phyloP scores from a whole-genome alignment of 2,888 invertebrate species.

The Thyatira batis region DNA sequence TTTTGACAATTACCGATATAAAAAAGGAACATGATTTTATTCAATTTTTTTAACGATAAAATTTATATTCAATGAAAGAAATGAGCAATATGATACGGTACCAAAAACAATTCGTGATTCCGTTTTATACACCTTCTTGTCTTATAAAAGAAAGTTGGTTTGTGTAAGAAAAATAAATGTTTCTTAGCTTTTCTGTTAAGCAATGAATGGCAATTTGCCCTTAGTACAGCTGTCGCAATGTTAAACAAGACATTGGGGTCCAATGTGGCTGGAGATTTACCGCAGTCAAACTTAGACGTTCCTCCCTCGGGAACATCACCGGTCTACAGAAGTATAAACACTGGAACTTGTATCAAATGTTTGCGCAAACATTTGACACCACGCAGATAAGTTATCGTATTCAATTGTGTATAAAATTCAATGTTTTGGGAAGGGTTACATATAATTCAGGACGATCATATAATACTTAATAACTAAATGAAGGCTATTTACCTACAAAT shows the following conservation, averaged over 20 bases:
- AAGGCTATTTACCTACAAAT: no score
- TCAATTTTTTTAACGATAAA: no score
- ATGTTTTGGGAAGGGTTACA: background rate
- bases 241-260: constrained; percentile 58
- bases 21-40: no score
- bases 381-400: background rate
- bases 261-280: constrained; percentile 57
- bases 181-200: background rate
- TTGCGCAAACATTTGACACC: constrained; percentile 3
- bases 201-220: constrained; percentile 48
- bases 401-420: background rate
- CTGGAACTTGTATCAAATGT: constrained; percentile 5
- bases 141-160: background rate
- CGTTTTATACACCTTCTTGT: background rate
- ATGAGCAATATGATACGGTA: no score
- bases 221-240: constrained; percentile 44
- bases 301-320: constrained; percentile 39
- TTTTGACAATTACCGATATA: no score
- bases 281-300: constrained; percentile 64
- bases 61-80: no score
- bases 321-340: constrained; percentile 23
- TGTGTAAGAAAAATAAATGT: background rate
- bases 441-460: background rate
- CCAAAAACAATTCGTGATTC: no score
- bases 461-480: no score